These are phyloP conservation scores for Acronicta psi DNA, from an alignment of 2,888 invertebrate genomes.

Conservation along the genomic window DNA sequence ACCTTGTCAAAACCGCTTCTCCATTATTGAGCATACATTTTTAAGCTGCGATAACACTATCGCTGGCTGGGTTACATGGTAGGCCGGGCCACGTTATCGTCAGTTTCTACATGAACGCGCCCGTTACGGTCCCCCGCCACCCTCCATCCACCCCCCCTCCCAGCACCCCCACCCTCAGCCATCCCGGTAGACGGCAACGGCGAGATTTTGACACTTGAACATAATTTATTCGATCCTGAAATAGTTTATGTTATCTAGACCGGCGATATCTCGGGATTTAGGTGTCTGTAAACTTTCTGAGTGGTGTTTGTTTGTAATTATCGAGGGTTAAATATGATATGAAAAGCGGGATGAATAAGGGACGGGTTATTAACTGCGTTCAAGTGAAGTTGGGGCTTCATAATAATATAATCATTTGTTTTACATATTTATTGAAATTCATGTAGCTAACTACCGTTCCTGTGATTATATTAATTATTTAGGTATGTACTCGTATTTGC, in stretches of 20 bases:
- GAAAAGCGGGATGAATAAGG: not conserved
- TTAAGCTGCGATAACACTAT: slow-evolving; percentile 82
- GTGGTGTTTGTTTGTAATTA: slow-evolving; percentile 39
- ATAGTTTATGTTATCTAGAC: slow-evolving; percentile 63
- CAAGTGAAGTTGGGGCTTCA: not conserved
- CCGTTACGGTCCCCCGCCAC: slow-evolving; percentile 76
- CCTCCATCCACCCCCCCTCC: slow-evolving; percentile 44
- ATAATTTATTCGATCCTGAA: slow-evolving; percentile 78
- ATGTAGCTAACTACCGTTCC: too few relatives aligned
- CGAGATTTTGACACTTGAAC: slow-evolving; percentile 85
- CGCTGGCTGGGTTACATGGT: slow-evolving; percentile 84
- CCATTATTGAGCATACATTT: slow-evolving; percentile 87
- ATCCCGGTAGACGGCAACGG: slow-evolving; percentile 73
- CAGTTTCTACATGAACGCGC: slow-evolving; percentile 88
- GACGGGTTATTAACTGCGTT: not conserved
- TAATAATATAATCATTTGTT: not conserved
- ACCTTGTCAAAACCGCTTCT: slow-evolving; percentile 68
- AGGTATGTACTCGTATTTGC: too few relatives aligned
- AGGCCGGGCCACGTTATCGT: slow-evolving; percentile 87
- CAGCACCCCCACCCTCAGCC: slow-evolving; percentile 44
- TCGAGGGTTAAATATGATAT: slow-evolving; percentile 14
- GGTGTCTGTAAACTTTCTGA: slow-evolving; percentile 48
- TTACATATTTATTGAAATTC: not conserved
- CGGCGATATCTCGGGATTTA: slow-evolving; percentile 49
- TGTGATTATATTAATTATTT: too few relatives aligned